These are phyloP conservation scores for Ceratoteleas bidentatus DNA, from an alignment of 1,140 invertebrate genomes.

Conservation along the genomic window DNA sequence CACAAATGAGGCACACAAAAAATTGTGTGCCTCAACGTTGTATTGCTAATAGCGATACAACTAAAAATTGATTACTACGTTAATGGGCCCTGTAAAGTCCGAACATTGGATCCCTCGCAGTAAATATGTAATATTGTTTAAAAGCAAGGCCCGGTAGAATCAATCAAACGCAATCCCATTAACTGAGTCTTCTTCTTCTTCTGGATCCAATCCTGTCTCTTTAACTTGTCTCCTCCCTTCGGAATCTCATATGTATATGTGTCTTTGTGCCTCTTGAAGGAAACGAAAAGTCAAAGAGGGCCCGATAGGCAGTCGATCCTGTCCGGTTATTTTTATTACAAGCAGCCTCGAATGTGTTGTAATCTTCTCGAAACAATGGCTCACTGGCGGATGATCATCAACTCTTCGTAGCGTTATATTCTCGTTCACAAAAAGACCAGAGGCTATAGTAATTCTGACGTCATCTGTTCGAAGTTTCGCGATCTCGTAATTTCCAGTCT, in stretches of 20 bases:
- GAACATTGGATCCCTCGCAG: slow-evolving; percentile 11
- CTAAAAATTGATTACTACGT: background rate
- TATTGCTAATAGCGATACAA: too few relatives aligned
- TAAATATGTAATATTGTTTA: slow-evolving; percentile 34
- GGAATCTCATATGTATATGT: slow-evolving; percentile 59
- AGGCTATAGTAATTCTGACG: slow-evolving; percentile 77
- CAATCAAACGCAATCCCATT: slow-evolving; percentile 66
- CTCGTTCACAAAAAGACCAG: slow-evolving; percentile 65
- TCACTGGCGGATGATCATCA: slow-evolving; percentile 71
- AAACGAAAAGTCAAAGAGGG: slow-evolving; percentile 43
- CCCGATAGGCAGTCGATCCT: slow-evolving; percentile 59
- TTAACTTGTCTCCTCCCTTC: slow-evolving; percentile 53
- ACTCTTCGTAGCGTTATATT: slow-evolving; percentile 31
- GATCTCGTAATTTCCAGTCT: slow-evolving; percentile 63
- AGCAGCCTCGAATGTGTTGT: slow-evolving; percentile 79
- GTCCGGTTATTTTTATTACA: slow-evolving; percentile 76
- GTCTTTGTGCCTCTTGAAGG: slow-evolving; percentile 55
- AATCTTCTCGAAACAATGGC: slow-evolving; percentile 81
- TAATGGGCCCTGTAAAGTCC: slow-evolving; percentile 7
- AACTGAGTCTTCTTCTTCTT: slow-evolving; percentile 66
- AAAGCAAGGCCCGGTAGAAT: slow-evolving; percentile 24
- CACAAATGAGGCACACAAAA: too few relatives aligned
- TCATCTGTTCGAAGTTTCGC: slow-evolving; percentile 51
- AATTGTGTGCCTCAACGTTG: too few relatives aligned
- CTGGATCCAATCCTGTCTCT: slow-evolving; percentile 58